Evolutionary conservation across 2,797 vertebrate species (phyloP).

Genomic region (Rhinoraja longicauda): DNA sequence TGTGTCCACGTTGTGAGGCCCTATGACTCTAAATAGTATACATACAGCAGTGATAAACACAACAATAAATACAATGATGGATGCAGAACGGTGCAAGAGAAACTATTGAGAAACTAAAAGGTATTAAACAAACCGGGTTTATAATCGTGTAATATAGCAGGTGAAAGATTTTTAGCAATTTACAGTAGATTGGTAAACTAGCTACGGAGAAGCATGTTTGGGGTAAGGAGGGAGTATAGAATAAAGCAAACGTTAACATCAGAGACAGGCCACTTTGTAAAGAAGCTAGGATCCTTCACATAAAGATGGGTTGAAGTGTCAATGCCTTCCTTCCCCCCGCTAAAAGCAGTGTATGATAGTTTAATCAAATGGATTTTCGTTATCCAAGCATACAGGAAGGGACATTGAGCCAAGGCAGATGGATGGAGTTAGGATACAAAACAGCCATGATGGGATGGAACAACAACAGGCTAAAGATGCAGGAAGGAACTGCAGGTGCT

Average conservation of each 20-base stretch:
- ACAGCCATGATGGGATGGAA: background rate
- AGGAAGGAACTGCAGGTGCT: too few species aligned
- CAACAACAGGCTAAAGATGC: background rate
- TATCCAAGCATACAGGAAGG: background rate
- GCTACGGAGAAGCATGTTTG: background rate
- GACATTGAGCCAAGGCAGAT: background rate
- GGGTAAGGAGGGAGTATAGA: background rate
- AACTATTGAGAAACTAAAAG: too few species aligned
- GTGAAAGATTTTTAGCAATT: background rate
- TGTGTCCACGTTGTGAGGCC: too few species aligned
- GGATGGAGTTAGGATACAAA: background rate
- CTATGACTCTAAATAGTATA: too few species aligned
- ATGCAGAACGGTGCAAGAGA: too few species aligned
- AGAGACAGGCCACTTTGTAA: too few species aligned
- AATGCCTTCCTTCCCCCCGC: background rate
- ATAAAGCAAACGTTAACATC: background rate
- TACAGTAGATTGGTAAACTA: background rate
- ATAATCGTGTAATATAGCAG: background rate
- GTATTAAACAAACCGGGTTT: too few species aligned
- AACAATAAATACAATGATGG: too few species aligned
- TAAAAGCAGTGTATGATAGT: background rate
- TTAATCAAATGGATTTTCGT: background rate
- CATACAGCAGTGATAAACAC: too few species aligned
- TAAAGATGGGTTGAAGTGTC: background rate
- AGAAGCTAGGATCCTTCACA: background rate